Percentiles rank a stretch among this genome's conserved stretches.
Conservation (phyloP, 2,113 vertebrate genomes). For the Mormyrus iriodes region DNA sequence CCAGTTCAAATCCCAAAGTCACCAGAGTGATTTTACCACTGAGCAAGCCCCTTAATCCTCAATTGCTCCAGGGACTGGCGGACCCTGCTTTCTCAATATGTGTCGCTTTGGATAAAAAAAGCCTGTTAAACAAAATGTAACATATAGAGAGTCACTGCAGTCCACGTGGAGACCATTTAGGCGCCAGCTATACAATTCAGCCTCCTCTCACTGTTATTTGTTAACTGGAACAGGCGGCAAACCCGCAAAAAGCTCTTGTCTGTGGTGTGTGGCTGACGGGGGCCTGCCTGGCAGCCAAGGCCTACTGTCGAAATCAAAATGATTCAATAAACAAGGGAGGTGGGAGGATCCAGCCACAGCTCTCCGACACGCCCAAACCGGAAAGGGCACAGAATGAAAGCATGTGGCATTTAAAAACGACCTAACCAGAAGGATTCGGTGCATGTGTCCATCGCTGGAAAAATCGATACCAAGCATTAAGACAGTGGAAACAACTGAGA, state of each 20-base stretch:
- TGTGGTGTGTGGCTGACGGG: neutral
- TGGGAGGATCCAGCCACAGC: neutral
- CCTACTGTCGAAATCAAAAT: neutral
- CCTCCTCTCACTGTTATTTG: neutral
- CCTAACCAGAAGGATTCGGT: slow-evolving; percentile 47
- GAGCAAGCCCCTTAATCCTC: neutral
- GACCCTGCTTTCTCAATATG: neutral
- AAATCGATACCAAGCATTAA: slow-evolving; percentile 49
- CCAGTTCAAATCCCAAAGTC: neutral
- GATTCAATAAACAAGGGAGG: neutral
- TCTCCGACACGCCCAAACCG: neutral
- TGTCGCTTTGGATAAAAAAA: neutral
- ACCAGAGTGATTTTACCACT: neutral
- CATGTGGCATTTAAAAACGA: slow-evolving; percentile 45
- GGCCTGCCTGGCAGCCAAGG: neutral
- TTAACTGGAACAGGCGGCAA: neutral
- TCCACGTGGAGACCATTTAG: neutral
- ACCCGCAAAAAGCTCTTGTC: neutral
- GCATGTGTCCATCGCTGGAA: slow-evolving; percentile 33
- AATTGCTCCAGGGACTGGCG: neutral
- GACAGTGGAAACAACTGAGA: slow-evolving; percentile 50
- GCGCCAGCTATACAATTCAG: neutral
- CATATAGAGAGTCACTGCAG: neutral
- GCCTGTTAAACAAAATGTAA: too few species aligned
- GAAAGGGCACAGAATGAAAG: slow-evolving; percentile 18